Percentiles rank a stretch among this genome's conserved stretches.
Conservation (phyloP, 2,888 invertebrate genomes). For the Sphaerophoria taeniata region DNA sequence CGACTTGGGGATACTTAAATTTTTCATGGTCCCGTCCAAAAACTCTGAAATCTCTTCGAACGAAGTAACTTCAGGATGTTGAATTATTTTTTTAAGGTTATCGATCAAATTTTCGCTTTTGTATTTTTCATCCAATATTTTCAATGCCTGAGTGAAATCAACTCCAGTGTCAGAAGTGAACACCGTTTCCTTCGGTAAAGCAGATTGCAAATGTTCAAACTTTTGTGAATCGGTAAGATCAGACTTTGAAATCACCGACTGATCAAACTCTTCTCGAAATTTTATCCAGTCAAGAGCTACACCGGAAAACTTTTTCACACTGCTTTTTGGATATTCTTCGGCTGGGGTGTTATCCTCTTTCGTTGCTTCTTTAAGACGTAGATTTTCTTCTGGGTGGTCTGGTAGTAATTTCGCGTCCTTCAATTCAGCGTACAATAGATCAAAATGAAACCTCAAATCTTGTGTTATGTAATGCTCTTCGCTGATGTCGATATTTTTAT, state of each 20-base stretch:
- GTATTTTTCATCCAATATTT: background rate
- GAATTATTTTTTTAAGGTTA: no score
- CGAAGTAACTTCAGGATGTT: no score
- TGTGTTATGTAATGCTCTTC: background rate
- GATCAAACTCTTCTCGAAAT: background rate
- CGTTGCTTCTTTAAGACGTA: background rate
- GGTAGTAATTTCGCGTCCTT: background rate
- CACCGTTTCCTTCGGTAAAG: background rate
- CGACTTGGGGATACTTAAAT: no score
- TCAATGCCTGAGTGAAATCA: background rate
- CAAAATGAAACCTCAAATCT: background rate
- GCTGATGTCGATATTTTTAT: background rate
- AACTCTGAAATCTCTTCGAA: no score
- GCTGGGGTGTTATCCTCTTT: background rate
- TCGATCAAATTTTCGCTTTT: no score
- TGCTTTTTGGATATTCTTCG: no score
- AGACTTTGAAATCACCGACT: background rate
- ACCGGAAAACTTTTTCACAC: constrained; percentile 4
- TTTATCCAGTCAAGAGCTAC: background rate
- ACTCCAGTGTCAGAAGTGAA: no score
- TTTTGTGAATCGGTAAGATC: background rate
- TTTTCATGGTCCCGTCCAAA: no score
- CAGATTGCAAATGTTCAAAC: background rate
- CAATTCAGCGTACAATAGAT: constrained; percentile 2
- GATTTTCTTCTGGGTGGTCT: background rate